Conservation (phyloP, 1,140 invertebrate genomes). For the Neomicropteryx cornuta region DNA sequence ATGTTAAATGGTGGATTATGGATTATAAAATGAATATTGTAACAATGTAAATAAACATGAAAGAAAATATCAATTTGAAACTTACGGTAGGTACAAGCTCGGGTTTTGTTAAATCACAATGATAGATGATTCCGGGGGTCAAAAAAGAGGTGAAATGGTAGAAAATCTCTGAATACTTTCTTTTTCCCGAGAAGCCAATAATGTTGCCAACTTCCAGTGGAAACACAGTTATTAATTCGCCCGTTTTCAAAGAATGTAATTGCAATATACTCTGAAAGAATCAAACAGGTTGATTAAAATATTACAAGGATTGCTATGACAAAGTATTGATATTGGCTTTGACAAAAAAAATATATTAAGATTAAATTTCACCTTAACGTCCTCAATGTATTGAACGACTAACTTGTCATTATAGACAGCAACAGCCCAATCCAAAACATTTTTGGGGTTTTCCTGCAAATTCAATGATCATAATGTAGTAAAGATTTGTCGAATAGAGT, state of each 20-base stretch:
- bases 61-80: not conserved
- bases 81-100: constrained; percentile 54
- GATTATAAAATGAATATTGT: not conserved
- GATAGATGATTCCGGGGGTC: constrained; percentile 83
- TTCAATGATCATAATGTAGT: too few species aligned
- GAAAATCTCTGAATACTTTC: constrained; percentile 82
- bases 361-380: constrained; percentile 72
- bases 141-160: constrained; percentile 91
- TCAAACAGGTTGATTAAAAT: constrained; percentile 11
- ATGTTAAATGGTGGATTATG: too few species aligned
- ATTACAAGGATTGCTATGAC: not conserved
- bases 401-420: constrained; percentile 80
- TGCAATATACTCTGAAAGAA: constrained; percentile 68
- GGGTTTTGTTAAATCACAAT: constrained; percentile 63
- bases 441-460: constrained; percentile 62
- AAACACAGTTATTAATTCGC: constrained; percentile 59
- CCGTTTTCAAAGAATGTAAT: constrained; percentile 65
- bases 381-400: constrained; percentile 83
- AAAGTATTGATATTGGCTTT: too few species aligned
- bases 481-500: not conserved
- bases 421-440: constrained; percentile 82
- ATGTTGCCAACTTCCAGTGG: constrained; percentile 81
- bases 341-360: not conserved
- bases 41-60: not conserved
- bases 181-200: constrained; percentile 72